phyloP scores from a whole-genome alignment of 2,888 invertebrate genomes.

The Molorchus minor region DNA sequence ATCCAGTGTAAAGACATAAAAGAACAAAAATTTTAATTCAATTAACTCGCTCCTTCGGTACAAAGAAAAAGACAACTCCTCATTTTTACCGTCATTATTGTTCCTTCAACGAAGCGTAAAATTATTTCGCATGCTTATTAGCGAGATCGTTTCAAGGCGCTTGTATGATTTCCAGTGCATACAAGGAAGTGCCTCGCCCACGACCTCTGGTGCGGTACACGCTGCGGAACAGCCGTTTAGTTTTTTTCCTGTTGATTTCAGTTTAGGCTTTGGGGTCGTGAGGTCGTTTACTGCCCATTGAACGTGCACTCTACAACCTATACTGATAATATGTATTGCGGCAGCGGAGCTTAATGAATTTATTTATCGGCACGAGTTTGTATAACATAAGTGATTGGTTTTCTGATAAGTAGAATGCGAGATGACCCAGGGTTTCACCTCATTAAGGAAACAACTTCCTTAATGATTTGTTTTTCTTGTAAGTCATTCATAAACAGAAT shows the following conservation, averaged over 20 bases:
- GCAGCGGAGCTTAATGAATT: slow-evolving; percentile 10
- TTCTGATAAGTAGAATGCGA: slow-evolving; percentile 10
- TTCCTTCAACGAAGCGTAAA: slow-evolving; percentile 39
- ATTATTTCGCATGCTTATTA: slow-evolving; percentile 38
- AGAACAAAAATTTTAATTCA: too few relatives aligned
- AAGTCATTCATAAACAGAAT: too few relatives aligned
- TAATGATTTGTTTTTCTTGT: too few relatives aligned
- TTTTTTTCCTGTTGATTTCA: slow-evolving; percentile 9
- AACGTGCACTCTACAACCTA: not conserved
- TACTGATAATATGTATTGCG: slow-evolving; percentile 16
- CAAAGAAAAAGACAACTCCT: slow-evolving; percentile 32
- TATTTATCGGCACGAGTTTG: not conserved
- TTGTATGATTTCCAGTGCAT: not conserved
- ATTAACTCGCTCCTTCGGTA: too few relatives aligned
- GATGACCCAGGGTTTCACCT: slow-evolving; percentile 6
- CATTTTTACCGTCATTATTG: slow-evolving; percentile 32
- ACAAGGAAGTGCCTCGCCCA: slow-evolving; percentile 7
- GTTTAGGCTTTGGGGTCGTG: slow-evolving; percentile 10
- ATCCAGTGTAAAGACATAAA: too few relatives aligned
- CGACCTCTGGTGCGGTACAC: not conserved
- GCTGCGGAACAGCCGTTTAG: not conserved
- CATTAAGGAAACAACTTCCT: too few relatives aligned
- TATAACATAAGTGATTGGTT: too few relatives aligned
- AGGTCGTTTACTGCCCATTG: slow-evolving; percentile 20
- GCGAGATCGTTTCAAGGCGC: not conserved